Conservation (phyloP, 92 coral and sea anemone genomes). For the Porites evermanni region DNA sequence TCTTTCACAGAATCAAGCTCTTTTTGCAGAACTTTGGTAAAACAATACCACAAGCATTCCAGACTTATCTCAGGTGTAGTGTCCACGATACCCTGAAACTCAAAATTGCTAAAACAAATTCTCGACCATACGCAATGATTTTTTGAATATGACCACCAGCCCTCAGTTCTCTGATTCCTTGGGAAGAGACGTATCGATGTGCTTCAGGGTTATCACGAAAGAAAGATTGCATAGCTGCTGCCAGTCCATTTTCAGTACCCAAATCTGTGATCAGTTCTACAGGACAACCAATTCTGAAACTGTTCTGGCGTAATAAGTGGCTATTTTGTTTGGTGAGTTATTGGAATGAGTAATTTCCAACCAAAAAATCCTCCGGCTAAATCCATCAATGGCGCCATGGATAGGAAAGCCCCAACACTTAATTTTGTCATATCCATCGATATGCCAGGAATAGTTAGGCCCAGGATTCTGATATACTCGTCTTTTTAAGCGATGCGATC, state of each 20-base stretch:
- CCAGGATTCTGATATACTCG: neutral
- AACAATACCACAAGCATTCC: slow-evolving; percentile 65
- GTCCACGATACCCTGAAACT: slow-evolving; percentile 43
- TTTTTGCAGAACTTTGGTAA: slow-evolving; percentile 25
- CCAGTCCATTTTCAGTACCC: slow-evolving; percentile 60
- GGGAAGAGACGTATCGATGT: slow-evolving; percentile 66
- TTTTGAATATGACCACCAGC: slow-evolving; percentile 55
- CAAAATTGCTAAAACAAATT: slow-evolving; percentile 37
- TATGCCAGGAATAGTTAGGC: slow-evolving; percentile 14
- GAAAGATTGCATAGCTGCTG: slow-evolving; percentile 60
- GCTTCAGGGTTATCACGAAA: slow-evolving; percentile 62
- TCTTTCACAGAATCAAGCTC: slow-evolving; percentile 56
- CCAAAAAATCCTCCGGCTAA: slow-evolving; percentile 45
- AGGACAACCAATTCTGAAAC: slow-evolving; percentile 45
- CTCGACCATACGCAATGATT: slow-evolving; percentile 25
- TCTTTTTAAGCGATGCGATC: slow-evolving; percentile 17
- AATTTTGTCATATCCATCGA: neutral
- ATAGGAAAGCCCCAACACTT: slow-evolving; percentile 13
- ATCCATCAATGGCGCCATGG: slow-evolving; percentile 34
- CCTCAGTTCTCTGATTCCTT: slow-evolving; percentile 59
- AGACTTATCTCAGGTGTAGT: slow-evolving; percentile 45
- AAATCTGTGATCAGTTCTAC: slow-evolving; percentile 37
- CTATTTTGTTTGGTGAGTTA: too few species aligned
- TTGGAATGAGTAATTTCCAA: slow-evolving; percentile 45
- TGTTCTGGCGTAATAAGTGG: slow-evolving; percentile 18